Conservation (phyloP, 2,113 vertebrate species). For the Otocyon megalotis region DNA sequence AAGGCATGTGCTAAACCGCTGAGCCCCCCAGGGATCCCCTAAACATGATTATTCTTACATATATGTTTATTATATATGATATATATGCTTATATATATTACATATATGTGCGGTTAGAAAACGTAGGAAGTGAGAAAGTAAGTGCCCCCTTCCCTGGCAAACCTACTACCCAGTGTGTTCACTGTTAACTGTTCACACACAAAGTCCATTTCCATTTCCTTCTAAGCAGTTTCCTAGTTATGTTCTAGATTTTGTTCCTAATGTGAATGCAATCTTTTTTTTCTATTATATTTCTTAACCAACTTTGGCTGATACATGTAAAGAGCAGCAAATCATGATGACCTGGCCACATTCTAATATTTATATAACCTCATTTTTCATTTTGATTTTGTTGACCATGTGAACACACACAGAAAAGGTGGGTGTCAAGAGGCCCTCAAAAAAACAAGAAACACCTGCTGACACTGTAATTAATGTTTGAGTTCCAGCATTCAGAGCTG, state of each 20-base stretch:
- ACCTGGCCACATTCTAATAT: neutral
- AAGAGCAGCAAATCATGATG: neutral
- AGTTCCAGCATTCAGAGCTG: neutral
- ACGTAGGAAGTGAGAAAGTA: neutral
- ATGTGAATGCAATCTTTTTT: neutral
- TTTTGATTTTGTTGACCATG: neutral
- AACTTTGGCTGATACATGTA: neutral
- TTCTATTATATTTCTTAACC: neutral
- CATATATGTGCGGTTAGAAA: neutral
- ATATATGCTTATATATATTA: no score
- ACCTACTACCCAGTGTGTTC: neutral
- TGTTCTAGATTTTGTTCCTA: neutral
- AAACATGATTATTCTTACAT: no score
- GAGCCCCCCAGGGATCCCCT: no score
- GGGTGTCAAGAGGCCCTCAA: neutral
- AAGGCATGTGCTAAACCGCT: no score
- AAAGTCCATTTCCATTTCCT: neutral
- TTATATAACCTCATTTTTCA: neutral
- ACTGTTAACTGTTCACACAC: neutral
- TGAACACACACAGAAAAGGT: neutral
- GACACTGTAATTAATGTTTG: neutral
- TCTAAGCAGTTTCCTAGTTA: neutral
- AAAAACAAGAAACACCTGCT: neutral
- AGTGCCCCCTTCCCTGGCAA: neutral
- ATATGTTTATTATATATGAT: no score